Evolutionary conservation across 2,113 vertebrate species (phyloP), one percentile per base, ranked within the genome.

Genomic region (Nibea albiflora): DNA sequence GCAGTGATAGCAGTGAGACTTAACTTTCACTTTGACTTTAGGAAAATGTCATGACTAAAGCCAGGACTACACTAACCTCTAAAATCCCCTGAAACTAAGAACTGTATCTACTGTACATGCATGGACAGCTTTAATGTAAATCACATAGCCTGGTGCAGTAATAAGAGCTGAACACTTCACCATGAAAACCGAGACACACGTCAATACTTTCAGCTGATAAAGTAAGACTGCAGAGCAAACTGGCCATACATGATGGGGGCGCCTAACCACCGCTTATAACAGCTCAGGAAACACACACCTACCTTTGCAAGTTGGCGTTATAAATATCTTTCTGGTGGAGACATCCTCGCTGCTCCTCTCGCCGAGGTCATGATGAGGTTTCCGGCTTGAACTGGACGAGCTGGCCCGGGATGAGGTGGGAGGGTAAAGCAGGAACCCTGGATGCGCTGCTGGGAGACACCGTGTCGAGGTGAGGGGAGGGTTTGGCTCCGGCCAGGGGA

Each of bases 281-380:
- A 77, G 53, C 39, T 17, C 46, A 58, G 67, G 26, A 73, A 71
- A 65, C 56, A 11, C 39, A 58, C 39, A 54, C 83, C 53, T 85
- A 94, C 92, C 93, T 92, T 84, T 73, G 26, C 15, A 78, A 75
- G 68, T 72, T 68, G 46, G 44, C 50, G 31, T 68, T 78, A 89
- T 28, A 31, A 72, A 50, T 24, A 2, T 14, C 56, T 35, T 67
- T 61, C 24, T 74, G 64, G 12, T 3, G 47, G 71, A 73, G 31
- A 15, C 83, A 53, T 87, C 73, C 76, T 80, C 46, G 76, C 28
- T 54, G 71, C 42, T 76, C 53, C n/a, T 22, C 28, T 50, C 46
- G 35, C 76, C 35, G 81, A 64, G 81, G 89, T 78, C 92, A 89
- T 78, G 75, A 3, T 80, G 83, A 78, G 75, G 60, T 54, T 77